Evolutionary conservation across 2,113 vertebrate genomes (phyloP), one percentile per base, ranked within the genome.

Genomic region (Takifugu flavidus): DNA sequence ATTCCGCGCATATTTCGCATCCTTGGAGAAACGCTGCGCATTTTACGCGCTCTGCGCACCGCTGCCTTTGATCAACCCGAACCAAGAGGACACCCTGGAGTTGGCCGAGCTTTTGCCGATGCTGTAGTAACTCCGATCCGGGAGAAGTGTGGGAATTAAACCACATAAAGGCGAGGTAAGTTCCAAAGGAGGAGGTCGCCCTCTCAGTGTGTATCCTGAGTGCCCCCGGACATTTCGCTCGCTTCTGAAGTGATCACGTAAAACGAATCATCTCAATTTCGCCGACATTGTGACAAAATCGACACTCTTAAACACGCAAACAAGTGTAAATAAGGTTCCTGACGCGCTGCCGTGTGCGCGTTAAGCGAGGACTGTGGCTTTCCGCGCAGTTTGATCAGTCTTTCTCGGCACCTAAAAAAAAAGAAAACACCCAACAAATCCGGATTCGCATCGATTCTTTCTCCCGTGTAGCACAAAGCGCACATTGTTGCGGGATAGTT

Each of bases 1-100:
- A 97, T 97, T 96, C 95, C 95, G 92, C 89, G 89, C 95, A 97
- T 97, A 96, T 92, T 92, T 94, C 89, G 87, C 94, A 95, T 96
- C 94, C 90, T 92, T 93, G 88, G 91, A 93, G 86, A 91, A 85
- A 90, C 88, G 89, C 82, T 75, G 79, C 82, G 81, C 70, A 87
- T 80, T 90, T 89, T 84, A 89, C 91, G 85, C 88, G 89, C 80
- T 76, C 79, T 82, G 78, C 81, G 85, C 72, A 55, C 53, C 14
- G 14, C 45, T 47, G 45, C 45, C 44, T 14, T 39, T 3, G 78
- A 25, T 31, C 51, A 54, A 56, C 56, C 65, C 73, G 6, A 59
- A 42, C 73, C 75, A 56, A 56, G 67, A 54, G 65, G 52, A 56
- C 14, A 28, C 55, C 25, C 29, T 2, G 78, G 74, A 86, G 65